Evolutionary conservation across 1,140 invertebrate species (phyloP), one percentile per base, ranked within the genome.

Genomic region (Heterodera schachtii): DNA sequence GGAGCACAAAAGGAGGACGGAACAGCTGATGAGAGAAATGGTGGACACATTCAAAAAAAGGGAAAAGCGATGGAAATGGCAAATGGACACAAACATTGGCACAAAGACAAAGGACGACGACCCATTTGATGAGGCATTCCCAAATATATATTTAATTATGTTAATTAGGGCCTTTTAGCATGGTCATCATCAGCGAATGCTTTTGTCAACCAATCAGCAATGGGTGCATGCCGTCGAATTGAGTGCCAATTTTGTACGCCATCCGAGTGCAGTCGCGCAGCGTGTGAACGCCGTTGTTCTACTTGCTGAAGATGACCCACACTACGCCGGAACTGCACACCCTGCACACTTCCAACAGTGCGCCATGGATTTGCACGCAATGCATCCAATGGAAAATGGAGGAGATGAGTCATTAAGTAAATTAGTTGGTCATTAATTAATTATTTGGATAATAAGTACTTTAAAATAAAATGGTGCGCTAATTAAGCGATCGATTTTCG

Each of bases 161-260:
- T 52, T 8, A 52, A 52, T 52, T 8, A 52, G 49, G 6, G 11
- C 49, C 0, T 52, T 52, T 52, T 52, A 74, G 31, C 7, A 74
- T 21, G 43, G 19, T 16, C 41, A 49, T 16, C 57, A 64, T 19
- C 57, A 64, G 0, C 21, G 11, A 11, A n/a, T 52, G 69, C 60
- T 46, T 41, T 11, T 47, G 47, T 46, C 66, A 41, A 41, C 31
- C 47, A 69, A 49, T 19, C 31, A 69, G 70, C 77, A 78, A 46
- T 46, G 77, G 46, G 77, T 78, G 47, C 52, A 78, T 46, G 41
- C 21, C 47, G 77, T 78, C 16, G 77, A 78, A 46, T 69, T 78
- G 46, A 78, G 77, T 46, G 77, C 77, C 13, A 9, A 78, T 46
- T 78, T 78, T n/a, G 64, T n/a, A 41, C 49, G 47, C 60, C 77